A percentile compares a stretch with the other conserved stretches of the same genome.
Evolutionary conservation across 2,888 invertebrate genomes (phyloP).

Genomic region (Hypsopygia costalis): DNA sequence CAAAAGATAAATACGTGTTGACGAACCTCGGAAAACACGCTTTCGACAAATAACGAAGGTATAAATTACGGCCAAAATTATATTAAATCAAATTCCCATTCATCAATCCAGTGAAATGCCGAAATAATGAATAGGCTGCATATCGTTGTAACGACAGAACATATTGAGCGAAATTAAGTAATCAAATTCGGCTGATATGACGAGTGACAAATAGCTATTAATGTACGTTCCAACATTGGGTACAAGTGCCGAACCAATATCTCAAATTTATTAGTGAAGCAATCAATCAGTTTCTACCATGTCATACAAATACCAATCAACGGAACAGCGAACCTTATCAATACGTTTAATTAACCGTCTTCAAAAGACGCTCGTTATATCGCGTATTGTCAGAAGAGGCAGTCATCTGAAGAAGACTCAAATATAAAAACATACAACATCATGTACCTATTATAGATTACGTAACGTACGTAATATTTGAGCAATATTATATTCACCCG

Average conservation of each 20-base stretch:
- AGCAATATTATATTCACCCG: too few relatives aligned
- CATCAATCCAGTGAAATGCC: conserved; percentile 13
- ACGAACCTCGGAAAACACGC: too few relatives aligned
- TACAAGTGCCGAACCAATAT: conserved; percentile 28
- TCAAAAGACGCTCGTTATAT: conserved; percentile 20
- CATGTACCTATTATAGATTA: too few relatives aligned
- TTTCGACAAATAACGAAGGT: too few relatives aligned
- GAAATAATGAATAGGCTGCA: conserved; percentile 11
- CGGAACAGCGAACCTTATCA: conserved; percentile 35
- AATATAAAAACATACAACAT: neutral
- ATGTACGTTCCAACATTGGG: conserved; percentile 46
- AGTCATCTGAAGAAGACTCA: neutral
- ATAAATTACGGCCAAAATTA: neutral
- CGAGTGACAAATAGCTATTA: conserved; percentile 70
- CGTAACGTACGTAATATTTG: too few relatives aligned
- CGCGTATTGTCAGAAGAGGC: neutral
- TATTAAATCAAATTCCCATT: conserved; percentile 8
- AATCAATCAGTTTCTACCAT: conserved; percentile 49
- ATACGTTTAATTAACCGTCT: conserved; percentile 28
- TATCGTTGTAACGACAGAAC: conserved; percentile 18
- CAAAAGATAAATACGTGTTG: too few relatives aligned
- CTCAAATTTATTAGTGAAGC: conserved; percentile 55
- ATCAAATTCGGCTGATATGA: conserved; percentile 59
- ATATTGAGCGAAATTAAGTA: conserved; percentile 53
- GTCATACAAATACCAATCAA: conserved; percentile 57